A percentile compares a stretch with the other conserved stretches of the same genome.
Conservation (phyloP, 2,113 vertebrate species). For the Amblyornis subalaris region DNA sequence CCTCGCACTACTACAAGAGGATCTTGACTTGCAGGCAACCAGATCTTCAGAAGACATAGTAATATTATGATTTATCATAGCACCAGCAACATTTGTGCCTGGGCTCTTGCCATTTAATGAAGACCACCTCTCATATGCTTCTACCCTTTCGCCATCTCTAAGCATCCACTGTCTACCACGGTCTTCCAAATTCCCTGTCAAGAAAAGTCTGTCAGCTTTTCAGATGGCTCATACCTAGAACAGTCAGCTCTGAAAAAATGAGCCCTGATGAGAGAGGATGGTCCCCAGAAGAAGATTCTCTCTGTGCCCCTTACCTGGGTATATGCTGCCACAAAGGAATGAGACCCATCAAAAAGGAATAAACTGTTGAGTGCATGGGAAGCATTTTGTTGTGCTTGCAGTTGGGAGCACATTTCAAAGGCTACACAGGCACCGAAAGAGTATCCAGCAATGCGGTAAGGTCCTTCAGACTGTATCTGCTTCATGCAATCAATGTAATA, state of each 20-base stretch:
- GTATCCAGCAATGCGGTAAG: constrained; percentile 90
- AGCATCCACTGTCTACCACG: background rate
- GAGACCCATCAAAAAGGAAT: constrained; percentile 92
- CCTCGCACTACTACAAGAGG: fast-evolving
- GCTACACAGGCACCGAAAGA: constrained; percentile 97
- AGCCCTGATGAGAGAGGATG: background rate
- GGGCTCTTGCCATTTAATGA: background rate
- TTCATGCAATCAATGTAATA: constrained; percentile 87
- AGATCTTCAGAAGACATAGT: background rate
- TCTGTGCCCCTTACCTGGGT: constrained; percentile 80
- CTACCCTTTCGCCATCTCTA: background rate
- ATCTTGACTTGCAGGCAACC: background rate
- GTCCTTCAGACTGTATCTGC: constrained; percentile 88
- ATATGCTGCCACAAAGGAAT: constrained; percentile 89
- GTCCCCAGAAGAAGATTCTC: background rate
- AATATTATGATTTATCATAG: background rate
- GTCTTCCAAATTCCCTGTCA: background rate
- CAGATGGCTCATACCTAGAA: background rate
- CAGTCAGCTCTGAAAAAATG: background rate
- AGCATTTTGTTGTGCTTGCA: constrained; percentile 78
- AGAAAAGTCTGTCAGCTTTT: background rate
- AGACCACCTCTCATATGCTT: background rate
- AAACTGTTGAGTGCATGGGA: constrained; percentile 79
- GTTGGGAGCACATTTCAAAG: constrained; percentile 95
- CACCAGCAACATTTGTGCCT: background rate